Percentiles rank a stretch among this genome's conserved stretches.
phyloP scores from a whole-genome alignment of 53 echinoderm and acorn worm species.

The Luidia sarsii region DNA sequence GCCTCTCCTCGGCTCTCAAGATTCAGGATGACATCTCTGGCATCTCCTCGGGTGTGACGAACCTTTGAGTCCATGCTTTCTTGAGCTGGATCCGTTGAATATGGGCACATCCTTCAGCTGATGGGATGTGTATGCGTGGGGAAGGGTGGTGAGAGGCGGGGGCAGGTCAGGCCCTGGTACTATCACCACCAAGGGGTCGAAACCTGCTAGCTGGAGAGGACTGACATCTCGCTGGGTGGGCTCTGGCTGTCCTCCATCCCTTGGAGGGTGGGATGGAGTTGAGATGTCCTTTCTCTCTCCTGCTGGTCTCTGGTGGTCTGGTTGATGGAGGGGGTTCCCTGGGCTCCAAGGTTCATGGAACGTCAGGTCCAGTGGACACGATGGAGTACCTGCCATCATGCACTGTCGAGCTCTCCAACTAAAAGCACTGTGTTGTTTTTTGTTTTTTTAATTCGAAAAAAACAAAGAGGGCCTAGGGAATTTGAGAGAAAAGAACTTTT shows the following conservation, averaged over 20 bases:
- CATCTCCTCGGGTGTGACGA: neutral
- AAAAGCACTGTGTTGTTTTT: conserved; percentile 15
- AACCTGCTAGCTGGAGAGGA: conserved; percentile 8
- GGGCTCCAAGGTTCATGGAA: no score
- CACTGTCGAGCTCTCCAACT: neutral
- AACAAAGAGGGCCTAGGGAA: no score
- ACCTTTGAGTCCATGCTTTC: neutral
- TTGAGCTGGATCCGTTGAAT: conserved; percentile 5
- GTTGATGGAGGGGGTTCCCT: no score
- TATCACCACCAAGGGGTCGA: neutral
- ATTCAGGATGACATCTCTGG: conserved; percentile 42
- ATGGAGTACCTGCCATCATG: conserved; percentile 3
- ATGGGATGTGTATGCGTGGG: neutral
- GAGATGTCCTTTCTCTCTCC: no score
- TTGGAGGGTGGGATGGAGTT: no score
- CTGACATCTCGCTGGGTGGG: neutral
- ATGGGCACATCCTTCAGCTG: conserved; percentile 43
- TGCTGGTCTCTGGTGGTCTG: neutral
- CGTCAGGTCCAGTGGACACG: neutral
- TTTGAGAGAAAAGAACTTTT: neutral
- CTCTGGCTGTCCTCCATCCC: neutral
- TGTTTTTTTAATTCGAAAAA: no score
- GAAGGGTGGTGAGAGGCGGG: no score
- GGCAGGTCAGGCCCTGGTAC: no score
- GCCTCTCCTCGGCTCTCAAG: neutral